Conservation (phyloP, 2,888 invertebrate genomes). For the Deroplatys truncata region DNA sequence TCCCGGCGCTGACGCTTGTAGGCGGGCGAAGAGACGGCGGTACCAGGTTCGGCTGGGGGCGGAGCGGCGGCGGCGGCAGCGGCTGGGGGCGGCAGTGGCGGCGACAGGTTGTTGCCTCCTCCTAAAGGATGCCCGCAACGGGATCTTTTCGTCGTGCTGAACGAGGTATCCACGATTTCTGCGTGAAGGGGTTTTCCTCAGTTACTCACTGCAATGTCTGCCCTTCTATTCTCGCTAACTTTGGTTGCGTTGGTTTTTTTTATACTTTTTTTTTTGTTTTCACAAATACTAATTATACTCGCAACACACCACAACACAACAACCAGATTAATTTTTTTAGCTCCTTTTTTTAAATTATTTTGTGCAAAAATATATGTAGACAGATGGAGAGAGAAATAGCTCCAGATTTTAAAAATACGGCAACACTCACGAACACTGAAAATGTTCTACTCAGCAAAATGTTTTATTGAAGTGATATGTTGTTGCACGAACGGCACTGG, state of each 20-base stretch:
- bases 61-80: constrained; percentile 34
- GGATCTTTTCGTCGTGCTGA: constrained; percentile 20
- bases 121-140: constrained; percentile 9
- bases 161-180: constrained; percentile 24
- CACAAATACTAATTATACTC: background rate
- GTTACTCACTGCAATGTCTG: background rate
- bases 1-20: constrained; percentile 32
- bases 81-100: constrained; percentile 37
- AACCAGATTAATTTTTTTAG: background rate
- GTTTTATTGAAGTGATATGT: background rate
- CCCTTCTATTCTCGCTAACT: background rate
- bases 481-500: background rate
- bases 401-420: background rate
- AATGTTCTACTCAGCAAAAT: background rate
- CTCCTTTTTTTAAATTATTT: background rate
- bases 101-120: constrained; percentile 28
- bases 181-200: background rate
- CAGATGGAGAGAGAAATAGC: background rate
- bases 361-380: constrained; percentile 3
- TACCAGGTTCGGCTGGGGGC: constrained; percentile 32
- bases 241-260: background rate
- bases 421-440: background rate
- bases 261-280: background rate
- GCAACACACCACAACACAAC: background rate
- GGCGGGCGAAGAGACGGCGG: constrained; percentile 35